A percentile compares a stretch with the other conserved stretches of the same genome.
Evolutionary conservation across 2,113 vertebrate species (phyloP).

Genomic region (Nanorana parkeri): DNA sequence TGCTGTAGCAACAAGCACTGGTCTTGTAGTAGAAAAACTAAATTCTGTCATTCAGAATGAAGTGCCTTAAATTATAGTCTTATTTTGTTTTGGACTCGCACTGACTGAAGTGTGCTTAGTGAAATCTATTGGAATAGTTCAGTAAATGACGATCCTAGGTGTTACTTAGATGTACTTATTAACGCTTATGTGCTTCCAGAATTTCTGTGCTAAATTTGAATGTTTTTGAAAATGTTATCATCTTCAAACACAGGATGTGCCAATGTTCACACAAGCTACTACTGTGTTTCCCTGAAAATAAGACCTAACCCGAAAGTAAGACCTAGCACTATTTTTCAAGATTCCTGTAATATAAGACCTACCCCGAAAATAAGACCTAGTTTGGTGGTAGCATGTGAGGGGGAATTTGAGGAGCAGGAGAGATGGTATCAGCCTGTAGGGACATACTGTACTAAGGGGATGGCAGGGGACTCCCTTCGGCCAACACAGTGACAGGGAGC

Average conservation of each 20-base stretch:
- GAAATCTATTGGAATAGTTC: slow-evolving; percentile 60
- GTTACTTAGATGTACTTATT: slow-evolving; percentile 67
- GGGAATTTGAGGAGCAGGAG: too few species aligned
- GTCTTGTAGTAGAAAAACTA: slow-evolving; percentile 64
- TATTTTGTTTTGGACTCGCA: slow-evolving; percentile 75
- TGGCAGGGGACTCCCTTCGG: too few species aligned
- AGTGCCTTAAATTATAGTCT: slow-evolving; percentile 84
- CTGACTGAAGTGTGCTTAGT: slow-evolving; percentile 77
- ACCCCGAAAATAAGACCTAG: too few species aligned
- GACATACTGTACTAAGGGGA: too few species aligned
- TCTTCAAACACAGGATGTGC: slow-evolving; percentile 57
- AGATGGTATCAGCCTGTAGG: too few species aligned
- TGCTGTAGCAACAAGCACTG: slow-evolving; percentile 63
- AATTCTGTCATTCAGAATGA: slow-evolving; percentile 77
- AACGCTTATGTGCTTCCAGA: slow-evolving; percentile 70
- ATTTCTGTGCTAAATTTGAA: slow-evolving; percentile 70
- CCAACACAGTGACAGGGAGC: too few species aligned
- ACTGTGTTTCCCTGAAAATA: too few species aligned
- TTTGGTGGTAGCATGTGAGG: too few species aligned
- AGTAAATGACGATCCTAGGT: slow-evolving; percentile 45
- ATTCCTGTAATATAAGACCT: too few species aligned
- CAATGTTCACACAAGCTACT: slow-evolving; percentile 58
- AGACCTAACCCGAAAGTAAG: too few species aligned
- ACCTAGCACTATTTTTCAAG: too few species aligned
- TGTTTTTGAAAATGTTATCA: slow-evolving; percentile 31